These are phyloP conservation scores for Herminia tarsipennalis DNA, from an alignment of 2,888 invertebrate species.

Conservation along the genomic window DNA sequence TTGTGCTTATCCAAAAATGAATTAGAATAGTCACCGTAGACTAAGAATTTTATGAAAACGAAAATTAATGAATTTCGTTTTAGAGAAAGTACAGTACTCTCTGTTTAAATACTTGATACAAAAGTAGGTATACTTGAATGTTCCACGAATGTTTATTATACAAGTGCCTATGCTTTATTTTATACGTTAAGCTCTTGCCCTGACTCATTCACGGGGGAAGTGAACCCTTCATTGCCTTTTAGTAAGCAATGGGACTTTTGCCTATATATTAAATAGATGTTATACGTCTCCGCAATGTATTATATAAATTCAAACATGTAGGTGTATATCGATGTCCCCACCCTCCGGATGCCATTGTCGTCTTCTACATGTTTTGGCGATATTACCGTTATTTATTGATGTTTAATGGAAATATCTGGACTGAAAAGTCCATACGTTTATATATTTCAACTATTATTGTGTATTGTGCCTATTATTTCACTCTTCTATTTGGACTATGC, in stretches of 20 bases:
- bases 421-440: background rate
- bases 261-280: slow-evolving; percentile 14
- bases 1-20: no score
- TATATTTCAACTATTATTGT: no score
- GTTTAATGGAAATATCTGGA: slow-evolving; percentile 10
- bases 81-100: no score
- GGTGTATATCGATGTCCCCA: background rate
- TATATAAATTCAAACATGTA: slow-evolving; percentile 21
- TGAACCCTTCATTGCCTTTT: slow-evolving; percentile 35
- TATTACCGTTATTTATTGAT: slow-evolving; percentile 13
- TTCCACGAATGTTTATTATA: slow-evolving; percentile 11
- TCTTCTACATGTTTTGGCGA: slow-evolving; percentile 6
- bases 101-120: no score
- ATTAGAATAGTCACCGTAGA: no score
- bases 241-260: slow-evolving; percentile 26
- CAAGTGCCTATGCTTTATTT: slow-evolving; percentile 5
- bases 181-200: slow-evolving; percentile 33
- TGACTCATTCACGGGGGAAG: slow-evolving; percentile 50
- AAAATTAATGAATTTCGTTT: no score
- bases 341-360: slow-evolving; percentile 8
- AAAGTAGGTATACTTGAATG: background rate
- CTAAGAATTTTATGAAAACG: no score
- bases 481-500: no score
- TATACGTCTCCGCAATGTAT: slow-evolving; percentile 19
- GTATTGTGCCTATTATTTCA: no score